These are phyloP conservation scores for Himalopsyche japonica DNA, from an alignment of 2,888 invertebrate genomes.

Conservation along the genomic window DNA sequence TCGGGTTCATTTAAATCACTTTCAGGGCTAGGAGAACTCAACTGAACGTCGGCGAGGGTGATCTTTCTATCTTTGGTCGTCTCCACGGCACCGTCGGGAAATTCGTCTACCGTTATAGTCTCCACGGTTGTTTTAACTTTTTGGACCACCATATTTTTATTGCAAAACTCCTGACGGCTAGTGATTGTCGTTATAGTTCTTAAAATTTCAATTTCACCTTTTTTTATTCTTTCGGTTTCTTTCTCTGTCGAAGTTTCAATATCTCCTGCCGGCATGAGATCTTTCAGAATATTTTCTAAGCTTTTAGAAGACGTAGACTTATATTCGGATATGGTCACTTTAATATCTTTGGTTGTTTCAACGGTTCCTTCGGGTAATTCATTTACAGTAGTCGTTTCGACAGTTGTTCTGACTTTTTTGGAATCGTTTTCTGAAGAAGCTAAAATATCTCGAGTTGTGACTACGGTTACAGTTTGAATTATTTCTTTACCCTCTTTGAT, in stretches of 20 bases:
- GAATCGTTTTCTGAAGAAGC: conserved; percentile 47
- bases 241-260: conserved; percentile 47
- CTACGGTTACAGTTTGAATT: conserved; percentile 51
- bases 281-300: conserved; percentile 37
- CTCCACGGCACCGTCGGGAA: conserved; percentile 53
- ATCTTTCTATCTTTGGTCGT: conserved; percentile 55
- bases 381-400: conserved; percentile 53
- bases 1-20: conserved; percentile 43
- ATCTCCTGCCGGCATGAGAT: conserved; percentile 42
- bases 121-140: conserved; percentile 52
- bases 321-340: conserved; percentile 52
- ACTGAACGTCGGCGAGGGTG: conserved; percentile 51
- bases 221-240: conserved; percentile 45
- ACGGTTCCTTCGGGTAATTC: conserved; percentile 50
- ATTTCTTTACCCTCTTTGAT: conserved; percentile 49
- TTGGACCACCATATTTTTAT: conserved; percentile 44
- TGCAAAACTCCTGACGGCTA: conserved; percentile 51
- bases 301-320: conserved; percentile 42
- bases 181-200: conserved; percentile 53
- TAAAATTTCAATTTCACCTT: conserved; percentile 48
- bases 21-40: conserved; percentile 36
- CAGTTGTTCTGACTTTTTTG: conserved; percentile 53
- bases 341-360: conserved; percentile 54
- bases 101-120: conserved; percentile 52
- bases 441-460: conserved; percentile 52